Evolutionary conservation across 2,797 vertebrate genomes (phyloP), one percentile per base, ranked within the genome.

Genomic region (Tokudaia tokunoshimensis): DNA sequence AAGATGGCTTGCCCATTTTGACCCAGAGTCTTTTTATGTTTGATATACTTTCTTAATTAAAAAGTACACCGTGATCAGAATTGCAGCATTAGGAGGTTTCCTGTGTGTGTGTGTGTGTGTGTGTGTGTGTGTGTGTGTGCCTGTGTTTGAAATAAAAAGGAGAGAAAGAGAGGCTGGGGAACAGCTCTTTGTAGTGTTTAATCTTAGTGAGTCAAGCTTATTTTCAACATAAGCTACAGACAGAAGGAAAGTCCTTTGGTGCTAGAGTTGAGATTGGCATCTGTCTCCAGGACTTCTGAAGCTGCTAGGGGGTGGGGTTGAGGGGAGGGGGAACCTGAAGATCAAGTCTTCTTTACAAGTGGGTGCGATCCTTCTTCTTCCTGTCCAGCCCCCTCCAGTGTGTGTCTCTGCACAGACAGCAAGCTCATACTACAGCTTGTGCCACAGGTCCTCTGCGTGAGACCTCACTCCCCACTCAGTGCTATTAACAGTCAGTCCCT

Each of bases 11-110:
- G n/a, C 37, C 8, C 91, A 81, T 57, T 96, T 90, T 91, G 92
- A 96, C 92, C 96, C 70, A 52, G 44, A 10, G 91, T 82, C 96
- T 94, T 92, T 91, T 92, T 89, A 75, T 55, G 79, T 95, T 91
- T 95, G 92, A 97, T 96, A 95, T 81, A 94, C 59, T 89, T 91
- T 89, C 96, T 96, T 97, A 96, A 97, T 97, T 97, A 92, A 84
- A 94, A 92, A 91, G 70, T 55, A 20, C 4, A 44, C 63, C 13
- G 2, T 37, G 44, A 75, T 92, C 31, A 50, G 70, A 89, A 95
- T 52, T 47, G 52, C 75, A 81, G 20, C 63, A 65, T 61, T 31
- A 47, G 79, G 55, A 91, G 81, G 57, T 88, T 90, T 76, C 37
- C 9, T 85, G 29, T 84, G 29, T 84, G 6, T 84, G 81, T 11